Base-by-base conservation (phyloP, 37 sponge, comb jelly and placozoan genomes). In the Spongilla lacustris region DNA sequence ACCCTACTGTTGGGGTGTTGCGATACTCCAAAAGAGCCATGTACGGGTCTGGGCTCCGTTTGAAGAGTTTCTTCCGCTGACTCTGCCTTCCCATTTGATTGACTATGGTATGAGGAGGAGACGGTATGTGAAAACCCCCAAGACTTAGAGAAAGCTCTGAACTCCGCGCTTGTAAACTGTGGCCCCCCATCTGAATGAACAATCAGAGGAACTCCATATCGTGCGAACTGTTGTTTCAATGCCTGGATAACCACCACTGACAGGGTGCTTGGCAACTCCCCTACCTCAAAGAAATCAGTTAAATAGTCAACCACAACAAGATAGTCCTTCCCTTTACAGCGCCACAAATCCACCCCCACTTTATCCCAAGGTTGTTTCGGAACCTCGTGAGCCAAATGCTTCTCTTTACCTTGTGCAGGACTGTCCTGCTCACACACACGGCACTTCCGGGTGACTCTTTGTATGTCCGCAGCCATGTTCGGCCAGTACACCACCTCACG, bases 41-140 rank as follows among this genome's bases (percentile, higher is more conserved):
- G 41, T 41, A 41, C 41, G 73, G 74, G 80, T 86, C 80, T 11
- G 66, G 28, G 27, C 46, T 46, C 13, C 72, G 25, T n/a, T 46
- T n/a, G n/a, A 78, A 24, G 13, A 79, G 74, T 23, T 32, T 36
- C 80, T 86, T 78, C 89, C 25, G 74, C 81, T 4, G 82, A 49
- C 34, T 88, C 77, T 5, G 78, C 89, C 11, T 68, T 37, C 25
- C 89, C 83, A 82, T 88, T 88, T 49, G 77, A 70, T 26, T 82
- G 83, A 21, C 77, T 41, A 32, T 88, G 35, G 50, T 82, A 46
- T 17, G 89, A 83, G 58, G 82, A 79, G 27, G 37, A 76, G 17
- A 71, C 70, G 29, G 68, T 69, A 50, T 83, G 89, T 34, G 76
- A 46, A 48, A 88, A 82, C 4, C 58, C 70, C 73, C 81, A 88